A percentile compares a stretch with the other conserved stretches of the same genome.
Evolutionary conservation across 2,888 invertebrate species (phyloP).

Genomic region (Epirrhoe alternata): DNA sequence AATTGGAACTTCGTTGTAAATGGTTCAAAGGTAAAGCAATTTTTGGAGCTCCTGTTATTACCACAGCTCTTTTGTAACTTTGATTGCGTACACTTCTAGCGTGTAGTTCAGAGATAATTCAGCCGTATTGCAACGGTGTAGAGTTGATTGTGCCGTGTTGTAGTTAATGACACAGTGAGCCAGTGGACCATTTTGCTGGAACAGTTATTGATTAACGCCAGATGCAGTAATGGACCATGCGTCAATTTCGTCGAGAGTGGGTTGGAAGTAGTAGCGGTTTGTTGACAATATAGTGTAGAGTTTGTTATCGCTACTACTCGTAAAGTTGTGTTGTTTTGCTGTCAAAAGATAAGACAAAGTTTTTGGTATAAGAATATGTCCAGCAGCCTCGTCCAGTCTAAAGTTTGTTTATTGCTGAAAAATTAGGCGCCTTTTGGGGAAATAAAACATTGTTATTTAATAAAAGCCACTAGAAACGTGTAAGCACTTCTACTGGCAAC

Average conservation of each 20-base stretch:
- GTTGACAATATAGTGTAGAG: not conserved
- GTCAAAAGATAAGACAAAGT: too few relatives aligned
- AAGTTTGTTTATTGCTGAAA: too few relatives aligned
- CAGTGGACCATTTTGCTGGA: constrained; percentile 43
- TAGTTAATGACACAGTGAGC: constrained; percentile 50
- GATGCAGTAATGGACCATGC: constrained; percentile 66
- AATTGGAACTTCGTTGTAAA: constrained; percentile 11
- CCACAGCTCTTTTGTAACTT: constrained; percentile 25
- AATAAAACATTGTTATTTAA: too few relatives aligned
- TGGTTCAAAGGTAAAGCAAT: constrained; percentile 23
- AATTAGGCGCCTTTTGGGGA: too few relatives aligned
- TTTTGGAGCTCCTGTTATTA: constrained; percentile 29
- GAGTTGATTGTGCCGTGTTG: constrained; percentile 24
- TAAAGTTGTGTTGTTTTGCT: not conserved
- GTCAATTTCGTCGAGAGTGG: constrained; percentile 45
- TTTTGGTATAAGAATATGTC: too few relatives aligned
- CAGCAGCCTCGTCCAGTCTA: too few relatives aligned
- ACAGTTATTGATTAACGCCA: constrained; percentile 70
- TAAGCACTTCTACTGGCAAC: too few relatives aligned
- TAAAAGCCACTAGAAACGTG: too few relatives aligned
- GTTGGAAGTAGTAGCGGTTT: constrained; percentile 13
- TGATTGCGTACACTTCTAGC: constrained; percentile 22
- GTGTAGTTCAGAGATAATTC: constrained; percentile 2
- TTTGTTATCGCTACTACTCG: not conserved
- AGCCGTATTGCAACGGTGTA: constrained; percentile 11